Conservation (phyloP, 92 coral and sea anemone genomes). For the Metridium senile region DNA sequence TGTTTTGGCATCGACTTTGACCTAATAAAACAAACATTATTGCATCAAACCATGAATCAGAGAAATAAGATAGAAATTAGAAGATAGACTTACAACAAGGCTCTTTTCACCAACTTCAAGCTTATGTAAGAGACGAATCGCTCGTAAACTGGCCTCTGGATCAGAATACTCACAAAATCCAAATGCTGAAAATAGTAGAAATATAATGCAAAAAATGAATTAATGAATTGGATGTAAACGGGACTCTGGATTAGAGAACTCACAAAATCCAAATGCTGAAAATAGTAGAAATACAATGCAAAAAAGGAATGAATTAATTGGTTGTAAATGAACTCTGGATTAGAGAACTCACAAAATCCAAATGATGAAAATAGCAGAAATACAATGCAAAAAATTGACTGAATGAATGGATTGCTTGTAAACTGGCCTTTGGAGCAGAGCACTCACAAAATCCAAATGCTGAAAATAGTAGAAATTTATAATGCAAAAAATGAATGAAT, state of each 20-base stretch:
- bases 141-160: conserved; percentile 96
- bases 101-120: conserved; percentile 84
- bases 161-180: conserved; percentile 98
- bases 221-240: conserved; percentile 55
- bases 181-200: conserved; percentile 69
- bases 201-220: not conserved
- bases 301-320: not conserved
- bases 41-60: not conserved
- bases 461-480: conserved; percentile 22
- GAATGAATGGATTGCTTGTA: conserved; percentile 75
- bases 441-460: conserved; percentile 99
- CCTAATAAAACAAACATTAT: conserved; percentile 44
- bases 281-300: not conserved
- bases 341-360: conserved; percentile 98
- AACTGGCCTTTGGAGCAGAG: conserved; percentile 95
- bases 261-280: conserved; percentile 98
- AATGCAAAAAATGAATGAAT: not conserved
- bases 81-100: conserved; percentile 70
- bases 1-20: conserved; percentile 97
- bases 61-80: not conserved
- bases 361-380: conserved; percentile 63
- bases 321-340: conserved; percentile 94
- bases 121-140: conserved; percentile 89
- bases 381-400: not conserved
- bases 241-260: conserved; percentile 95